These are phyloP conservation scores for Epinephelus cyanopodus DNA, from an alignment of 2,113 vertebrate species.

Conservation along the genomic window DNA sequence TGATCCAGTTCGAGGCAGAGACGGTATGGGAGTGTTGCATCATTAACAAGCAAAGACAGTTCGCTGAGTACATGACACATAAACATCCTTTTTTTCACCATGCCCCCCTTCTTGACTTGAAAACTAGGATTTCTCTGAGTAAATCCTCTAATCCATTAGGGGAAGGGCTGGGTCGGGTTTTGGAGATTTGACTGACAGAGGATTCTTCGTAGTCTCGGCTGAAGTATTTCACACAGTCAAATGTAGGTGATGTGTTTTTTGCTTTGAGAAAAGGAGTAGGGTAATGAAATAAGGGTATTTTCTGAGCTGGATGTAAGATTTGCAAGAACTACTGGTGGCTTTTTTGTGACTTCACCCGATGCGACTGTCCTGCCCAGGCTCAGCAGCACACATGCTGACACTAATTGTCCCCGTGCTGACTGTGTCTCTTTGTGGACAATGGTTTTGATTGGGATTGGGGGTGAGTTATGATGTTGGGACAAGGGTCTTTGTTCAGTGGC, in stretches of 20 bases:
- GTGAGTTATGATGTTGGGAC: constrained; percentile 79
- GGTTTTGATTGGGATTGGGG: constrained; percentile 78
- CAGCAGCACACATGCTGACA: constrained; percentile 74
- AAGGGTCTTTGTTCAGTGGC: constrained; percentile 84
- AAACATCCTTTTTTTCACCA: constrained; percentile 37
- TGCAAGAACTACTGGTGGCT: constrained; percentile 2
- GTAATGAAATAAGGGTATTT: constrained; percentile 31
- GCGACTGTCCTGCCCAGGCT: constrained; percentile 45
- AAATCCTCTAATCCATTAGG: constrained; percentile 80
- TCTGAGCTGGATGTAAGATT: not conserved
- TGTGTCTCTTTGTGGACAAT: constrained; percentile 72
- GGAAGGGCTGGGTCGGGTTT: constrained; percentile 59
- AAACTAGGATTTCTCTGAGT: constrained; percentile 75
- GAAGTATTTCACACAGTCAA: constrained; percentile 41
- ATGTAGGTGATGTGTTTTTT: constrained; percentile 3
- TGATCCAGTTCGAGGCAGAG: not conserved
- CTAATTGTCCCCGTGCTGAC: constrained; percentile 76
- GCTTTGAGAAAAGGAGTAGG: not conserved
- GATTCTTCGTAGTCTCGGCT: constrained; percentile 49
- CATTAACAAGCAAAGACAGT: constrained; percentile 5
- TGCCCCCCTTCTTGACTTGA: constrained; percentile 65
- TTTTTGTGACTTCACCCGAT: constrained; percentile 36
- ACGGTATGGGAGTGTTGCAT: not conserved
- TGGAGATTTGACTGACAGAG: constrained; percentile 65
- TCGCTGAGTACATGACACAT: constrained; percentile 16